phyloP scores from a whole-genome alignment of 2,888 invertebrate genomes.

The Coenonympha glycerion region DNA sequence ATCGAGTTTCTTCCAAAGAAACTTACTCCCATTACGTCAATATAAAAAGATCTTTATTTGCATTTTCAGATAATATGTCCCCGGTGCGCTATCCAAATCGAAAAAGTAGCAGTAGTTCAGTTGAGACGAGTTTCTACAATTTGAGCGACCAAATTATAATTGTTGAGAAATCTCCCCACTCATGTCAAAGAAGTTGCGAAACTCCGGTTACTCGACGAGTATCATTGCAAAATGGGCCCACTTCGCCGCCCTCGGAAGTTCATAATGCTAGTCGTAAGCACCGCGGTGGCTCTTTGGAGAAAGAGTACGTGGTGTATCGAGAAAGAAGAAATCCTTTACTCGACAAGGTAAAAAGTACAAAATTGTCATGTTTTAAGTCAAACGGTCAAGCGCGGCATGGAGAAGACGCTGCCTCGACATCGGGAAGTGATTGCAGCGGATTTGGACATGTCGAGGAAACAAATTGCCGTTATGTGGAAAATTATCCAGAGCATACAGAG shows the following conservation, averaged over 20 bases:
- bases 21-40: conserved; percentile 1
- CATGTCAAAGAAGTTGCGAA: conserved; percentile 55
- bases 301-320: conserved; percentile 75
- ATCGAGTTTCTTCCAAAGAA: too few relatives aligned
- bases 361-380: conserved; percentile 80
- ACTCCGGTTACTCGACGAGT: conserved; percentile 62
- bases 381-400: conserved; percentile 70
- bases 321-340: conserved; percentile 82
- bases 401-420: conserved; percentile 69
- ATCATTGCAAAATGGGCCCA: conserved; percentile 61
- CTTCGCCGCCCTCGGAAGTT: conserved; percentile 61
- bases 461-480: conserved; percentile 53
- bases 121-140: conserved; percentile 81
- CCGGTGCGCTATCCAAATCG: conserved; percentile 78
- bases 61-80: conserved; percentile 77
- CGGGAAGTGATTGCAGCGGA: conserved; percentile 72
- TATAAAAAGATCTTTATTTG: conserved; percentile 27
- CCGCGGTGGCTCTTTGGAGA: conserved; percentile 71
- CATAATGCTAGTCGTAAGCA: conserved; percentile 68
- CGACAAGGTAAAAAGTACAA: conserved; percentile 82
- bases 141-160: conserved; percentile 78
- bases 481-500: conserved; percentile 60
- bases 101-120: conserved; percentile 78
- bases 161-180: conserved; percentile 74
- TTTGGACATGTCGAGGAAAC: conserved; percentile 67